Percentiles rank a stretch among this genome's conserved stretches.
These are phyloP conservation scores for Baryphthengus martii DNA, from an alignment of 2,113 vertebrate species.

Conservation along the genomic window DNA sequence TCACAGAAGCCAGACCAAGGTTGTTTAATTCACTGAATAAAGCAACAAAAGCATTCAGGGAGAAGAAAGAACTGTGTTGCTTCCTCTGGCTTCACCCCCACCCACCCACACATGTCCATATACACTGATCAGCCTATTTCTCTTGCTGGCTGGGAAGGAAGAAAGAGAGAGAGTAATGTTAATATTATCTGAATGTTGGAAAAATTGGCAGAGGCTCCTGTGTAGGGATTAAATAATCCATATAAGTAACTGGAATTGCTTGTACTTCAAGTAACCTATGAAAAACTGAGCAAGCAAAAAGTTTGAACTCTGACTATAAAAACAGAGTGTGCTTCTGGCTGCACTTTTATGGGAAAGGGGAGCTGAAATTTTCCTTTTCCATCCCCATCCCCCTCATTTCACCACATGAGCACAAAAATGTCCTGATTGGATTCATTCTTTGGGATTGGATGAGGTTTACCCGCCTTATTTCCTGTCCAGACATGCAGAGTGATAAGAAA, in stretches of 20 bases:
- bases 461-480: conserved; percentile 49
- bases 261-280: neutral
- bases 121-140: conserved; percentile 13
- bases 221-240: neutral
- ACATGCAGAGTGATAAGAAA: conserved; percentile 48
- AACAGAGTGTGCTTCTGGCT: neutral
- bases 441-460: conserved; percentile 30
- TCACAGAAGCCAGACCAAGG: neutral
- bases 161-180: neutral
- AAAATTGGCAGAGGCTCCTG: neutral
- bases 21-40: conserved; percentile 14
- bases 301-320: conserved; percentile 15
- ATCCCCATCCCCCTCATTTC: neutral
- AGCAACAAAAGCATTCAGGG: neutral
- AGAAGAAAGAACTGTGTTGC: neutral
- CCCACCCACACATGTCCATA: neutral
- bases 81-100: conserved; percentile 38
- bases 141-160: neutral
- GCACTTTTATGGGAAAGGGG: neutral
- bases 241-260: neutral
- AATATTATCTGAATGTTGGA: conserved; percentile 23
- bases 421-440: conserved; percentile 23
- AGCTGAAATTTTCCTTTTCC: neutral
- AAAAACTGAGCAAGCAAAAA: conserved; percentile 7
- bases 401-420: neutral